Conservation (phyloP, 2,888 invertebrate genomes). For the Ennomos fuscantarius region DNA sequence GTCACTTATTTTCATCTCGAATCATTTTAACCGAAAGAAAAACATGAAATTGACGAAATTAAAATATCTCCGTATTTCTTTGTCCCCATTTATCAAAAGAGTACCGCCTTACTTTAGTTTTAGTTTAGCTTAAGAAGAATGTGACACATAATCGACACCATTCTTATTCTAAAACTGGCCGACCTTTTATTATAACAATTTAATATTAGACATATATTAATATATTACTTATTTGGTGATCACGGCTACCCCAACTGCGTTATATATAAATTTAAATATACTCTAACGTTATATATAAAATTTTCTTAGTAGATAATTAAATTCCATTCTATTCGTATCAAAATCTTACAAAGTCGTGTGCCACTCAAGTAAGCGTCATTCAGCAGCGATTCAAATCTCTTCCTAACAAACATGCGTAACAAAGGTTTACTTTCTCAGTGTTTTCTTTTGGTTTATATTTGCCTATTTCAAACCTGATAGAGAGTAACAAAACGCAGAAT, state of each 20-base stretch:
- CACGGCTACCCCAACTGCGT: slow-evolving; percentile 56
- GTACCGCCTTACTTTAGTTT: too few species aligned
- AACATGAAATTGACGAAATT: too few species aligned
- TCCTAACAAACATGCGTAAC: too few species aligned
- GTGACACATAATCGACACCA: too few species aligned
- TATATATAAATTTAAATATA: slow-evolving; percentile 51
- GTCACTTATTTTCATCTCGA: slow-evolving; percentile 5
- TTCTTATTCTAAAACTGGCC: slow-evolving; percentile 25
- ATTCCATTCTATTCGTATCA: slow-evolving; percentile 37
- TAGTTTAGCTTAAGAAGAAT: too few species aligned
- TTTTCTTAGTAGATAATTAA: slow-evolving; percentile 40
- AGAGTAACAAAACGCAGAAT: too few species aligned
- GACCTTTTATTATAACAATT: slow-evolving; percentile 53
- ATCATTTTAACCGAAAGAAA: not conserved
- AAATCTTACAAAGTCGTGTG: slow-evolving; percentile 33
- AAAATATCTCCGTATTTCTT: not conserved
- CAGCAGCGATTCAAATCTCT: slow-evolving; percentile 4
- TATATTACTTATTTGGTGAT: slow-evolving; percentile 60
- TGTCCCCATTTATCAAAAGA: not conserved
- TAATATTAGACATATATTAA: slow-evolving; percentile 42
- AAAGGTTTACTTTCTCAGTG: too few species aligned
- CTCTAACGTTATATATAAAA: slow-evolving; percentile 59
- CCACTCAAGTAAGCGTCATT: slow-evolving; percentile 22
- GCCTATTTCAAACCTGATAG: too few species aligned
- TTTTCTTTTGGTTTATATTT: too few species aligned